Evolutionary conservation across 2,113 vertebrate species (phyloP), one percentile per base, ranked within the genome.

Genomic region (Mus spicilegus): DNA sequence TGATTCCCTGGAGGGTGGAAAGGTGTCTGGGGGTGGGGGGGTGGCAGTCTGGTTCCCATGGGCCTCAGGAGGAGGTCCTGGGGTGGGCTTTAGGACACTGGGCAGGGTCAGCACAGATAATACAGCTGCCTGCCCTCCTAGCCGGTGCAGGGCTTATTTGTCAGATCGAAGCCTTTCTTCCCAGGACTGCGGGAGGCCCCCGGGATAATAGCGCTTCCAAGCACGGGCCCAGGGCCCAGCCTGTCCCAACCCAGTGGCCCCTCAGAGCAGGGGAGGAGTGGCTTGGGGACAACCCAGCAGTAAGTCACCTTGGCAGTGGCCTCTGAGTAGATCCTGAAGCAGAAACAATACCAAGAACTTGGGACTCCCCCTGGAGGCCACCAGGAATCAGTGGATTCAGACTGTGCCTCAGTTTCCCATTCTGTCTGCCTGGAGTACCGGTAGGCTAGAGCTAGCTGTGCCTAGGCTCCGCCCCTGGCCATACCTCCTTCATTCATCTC

Each of bases 121-220:
- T 97, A 96, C 78, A 86, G 0, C 95, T 95, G 87, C 70, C 1
- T 91, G 92, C 96, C 87, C 97, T 75, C 93, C 93, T 90, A 76
- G 87, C 93, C 90, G 92, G 96, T 93, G 89, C 91, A 91, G 97
- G 96, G 91, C 94, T 96, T 97, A 96, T 93, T 92, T 96, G 97
- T 96, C 96, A 61, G 95, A 92, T 94, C 93, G 65, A 86, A 93
- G 89, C 93, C 87, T 97, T 98, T 98, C 95, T 97, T 98, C 95
- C 96, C 95, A 42, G 94, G 30, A 75, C 94, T 78, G 92, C 69
- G 73, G 81, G 95, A 82, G 0, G 90, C 51, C 90, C 75, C 0
- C 56, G 85, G 88, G 93, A 96, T 82, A 97, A 97, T 97, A 95
- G 95, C 63, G 73, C 94, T 54, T 42, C 42, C 30, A 54, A 87